phyloP scores from a whole-genome alignment of 1,140 invertebrate genomes.

The Megalopta genalis region DNA sequence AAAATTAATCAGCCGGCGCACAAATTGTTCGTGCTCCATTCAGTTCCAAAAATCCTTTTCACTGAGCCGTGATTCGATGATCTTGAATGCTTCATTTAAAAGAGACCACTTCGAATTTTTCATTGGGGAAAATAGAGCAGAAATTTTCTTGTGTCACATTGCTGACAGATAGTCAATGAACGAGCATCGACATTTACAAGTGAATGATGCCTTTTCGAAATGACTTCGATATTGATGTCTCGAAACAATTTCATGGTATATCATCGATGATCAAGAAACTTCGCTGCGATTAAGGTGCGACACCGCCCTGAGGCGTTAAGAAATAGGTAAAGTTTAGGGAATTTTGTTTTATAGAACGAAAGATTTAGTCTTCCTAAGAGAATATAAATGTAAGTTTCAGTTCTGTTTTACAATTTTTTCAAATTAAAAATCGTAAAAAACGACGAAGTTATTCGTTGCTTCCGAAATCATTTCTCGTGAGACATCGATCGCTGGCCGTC shows the following conservation, averaged over 20 bases:
- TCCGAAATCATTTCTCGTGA: too few species aligned
- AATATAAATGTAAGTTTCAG: too few species aligned
- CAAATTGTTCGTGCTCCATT: not conserved
- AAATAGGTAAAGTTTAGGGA: too few species aligned
- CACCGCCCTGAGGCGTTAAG: too few species aligned
- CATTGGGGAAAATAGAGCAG: not conserved
- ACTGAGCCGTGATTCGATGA: not conserved
- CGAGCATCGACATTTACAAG: conserved; percentile 36
- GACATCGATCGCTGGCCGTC: too few species aligned
- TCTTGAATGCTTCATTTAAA: not conserved
- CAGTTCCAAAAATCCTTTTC: conserved; percentile 10
- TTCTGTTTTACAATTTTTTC: too few species aligned
- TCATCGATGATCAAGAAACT: not conserved
- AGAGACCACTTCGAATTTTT: conserved; percentile 47
- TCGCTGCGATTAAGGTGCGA: not conserved
- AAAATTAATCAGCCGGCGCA: not conserved
- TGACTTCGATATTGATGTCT: not conserved
- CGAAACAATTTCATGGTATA: not conserved
- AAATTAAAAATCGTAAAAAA: too few species aligned
- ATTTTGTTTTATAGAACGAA: too few species aligned
- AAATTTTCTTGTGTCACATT: conserved; percentile 35
- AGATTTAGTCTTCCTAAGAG: too few species aligned
- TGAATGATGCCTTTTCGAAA: conserved; percentile 29
- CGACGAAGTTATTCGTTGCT: too few species aligned
- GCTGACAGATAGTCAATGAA: conserved; percentile 4